These are phyloP conservation scores for Drosophila teissieri DNA, from an alignment of 1,140 invertebrate genomes.

Conservation along the genomic window DNA sequence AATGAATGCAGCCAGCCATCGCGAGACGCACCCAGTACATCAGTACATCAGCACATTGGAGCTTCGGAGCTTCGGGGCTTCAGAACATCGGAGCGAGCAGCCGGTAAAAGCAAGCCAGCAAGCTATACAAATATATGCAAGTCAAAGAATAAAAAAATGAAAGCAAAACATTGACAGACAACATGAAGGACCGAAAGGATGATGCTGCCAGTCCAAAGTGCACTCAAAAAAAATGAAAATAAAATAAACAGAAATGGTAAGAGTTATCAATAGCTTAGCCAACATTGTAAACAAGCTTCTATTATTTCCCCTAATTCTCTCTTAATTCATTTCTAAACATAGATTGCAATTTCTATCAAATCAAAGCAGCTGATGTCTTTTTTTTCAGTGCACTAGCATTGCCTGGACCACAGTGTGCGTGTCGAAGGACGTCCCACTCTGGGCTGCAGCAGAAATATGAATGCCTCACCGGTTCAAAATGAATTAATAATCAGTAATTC, in stretches of 20 bases:
- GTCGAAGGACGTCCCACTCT: conserved; percentile 73
- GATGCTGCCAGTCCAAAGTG: conserved; percentile 19
- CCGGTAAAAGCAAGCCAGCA: conserved; percentile 26
- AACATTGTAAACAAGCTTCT: not conserved
- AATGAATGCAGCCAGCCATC: conserved; percentile 71
- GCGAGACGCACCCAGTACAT: conserved; percentile 40
- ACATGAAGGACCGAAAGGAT: conserved; percentile 55
- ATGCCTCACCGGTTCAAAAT: conserved; percentile 81
- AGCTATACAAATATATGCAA: conserved; percentile 70
- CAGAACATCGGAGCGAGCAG: conserved; percentile 25
- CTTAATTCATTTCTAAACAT: too few species aligned
- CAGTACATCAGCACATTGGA: conserved; percentile 20
- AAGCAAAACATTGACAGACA: conserved; percentile 82
- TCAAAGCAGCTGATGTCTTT: not conserved
- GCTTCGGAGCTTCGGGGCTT: conserved; percentile 31
- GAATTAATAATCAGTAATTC: conserved; percentile 83
- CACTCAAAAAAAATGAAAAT: not conserved
- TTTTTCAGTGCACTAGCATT: not conserved
- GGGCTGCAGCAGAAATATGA: conserved; percentile 73
- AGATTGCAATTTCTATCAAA: not conserved
- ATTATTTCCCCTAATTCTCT: too few species aligned
- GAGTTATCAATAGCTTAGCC: not conserved
- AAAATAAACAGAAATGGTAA: not conserved
- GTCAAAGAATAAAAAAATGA: conserved; percentile 63
- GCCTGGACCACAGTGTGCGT: conserved; percentile 23